Evolutionary conservation across 1,140 invertebrate species (phyloP), one percentile per base, ranked within the genome.

Genomic region (Nymphalis io): DNA sequence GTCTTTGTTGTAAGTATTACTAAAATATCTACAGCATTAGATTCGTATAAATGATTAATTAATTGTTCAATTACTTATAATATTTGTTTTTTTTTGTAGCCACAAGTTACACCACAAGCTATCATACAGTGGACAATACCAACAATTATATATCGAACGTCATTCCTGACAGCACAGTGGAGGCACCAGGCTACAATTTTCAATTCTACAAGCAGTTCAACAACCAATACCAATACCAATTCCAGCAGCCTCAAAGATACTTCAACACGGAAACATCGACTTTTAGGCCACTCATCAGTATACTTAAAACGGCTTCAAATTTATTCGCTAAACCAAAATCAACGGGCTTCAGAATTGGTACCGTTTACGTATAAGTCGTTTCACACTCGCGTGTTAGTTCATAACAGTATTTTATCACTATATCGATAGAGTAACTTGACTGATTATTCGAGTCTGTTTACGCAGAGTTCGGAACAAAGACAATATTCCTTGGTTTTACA

Each of bases 1-100:
- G 96, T 57, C 92, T 97, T 38, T 97, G 96, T 87, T 94, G 95
- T 96, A 91, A 94, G 93, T 93, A 85, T 83, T 38, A 46, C 10
- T 33, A 23, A 33, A 33, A 5, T 6, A 2, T 33, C 27, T 8
- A 33, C 6, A 33, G 6, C 27, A 33, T 33, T 1, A 33, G 27
- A 33, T 8, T 1, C 27, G 6, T 33, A 33, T 8, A 33, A 4
- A 33, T 8, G 4, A 4, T 8, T 33, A 3, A 33, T 0, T 33
- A 33, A 33, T 33, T 33, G 27, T 46, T 16, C 5, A 13, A 21
- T 59, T 15, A 58, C 20, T 58, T 46, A 70, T 40, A 1, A 23
- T 12, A 40, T 64, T 5, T 60, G 58, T 63, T 72, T 60, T 76
- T 81, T 72, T 42, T 80, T 80, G 68, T 82, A 90, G 88, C 85